These are phyloP conservation scores for Yponomeuta plumbellus DNA, from an alignment of 2,888 invertebrate species.

Conservation along the genomic window DNA sequence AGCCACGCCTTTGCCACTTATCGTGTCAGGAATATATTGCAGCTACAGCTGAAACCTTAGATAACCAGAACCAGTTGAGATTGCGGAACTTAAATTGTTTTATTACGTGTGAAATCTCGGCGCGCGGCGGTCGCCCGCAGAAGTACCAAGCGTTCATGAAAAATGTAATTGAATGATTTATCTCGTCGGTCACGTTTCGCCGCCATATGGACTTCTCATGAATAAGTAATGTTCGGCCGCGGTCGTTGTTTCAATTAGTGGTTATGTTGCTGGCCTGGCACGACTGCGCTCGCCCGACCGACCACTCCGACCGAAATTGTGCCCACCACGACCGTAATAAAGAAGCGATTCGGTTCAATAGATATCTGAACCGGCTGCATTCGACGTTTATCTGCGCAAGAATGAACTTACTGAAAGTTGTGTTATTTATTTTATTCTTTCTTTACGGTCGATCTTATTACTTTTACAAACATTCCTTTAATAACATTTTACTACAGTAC, in stretches of 20 bases:
- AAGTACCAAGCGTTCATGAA: slow-evolving; percentile 49
- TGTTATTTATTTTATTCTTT: neutral
- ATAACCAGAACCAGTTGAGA: slow-evolving; percentile 20
- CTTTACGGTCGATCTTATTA: neutral
- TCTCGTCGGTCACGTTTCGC: slow-evolving; percentile 68
- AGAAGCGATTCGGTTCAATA: slow-evolving; percentile 29
- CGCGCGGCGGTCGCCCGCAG: slow-evolving; percentile 17
- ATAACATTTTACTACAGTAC: too few relatives aligned
- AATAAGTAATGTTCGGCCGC: slow-evolving; percentile 71
- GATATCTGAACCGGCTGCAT: slow-evolving; percentile 29
- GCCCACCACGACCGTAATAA: slow-evolving; percentile 35
- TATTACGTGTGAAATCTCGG: slow-evolving; percentile 25
- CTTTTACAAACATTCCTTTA: neutral
- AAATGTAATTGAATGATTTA: slow-evolving; percentile 73
- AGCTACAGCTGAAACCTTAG: slow-evolving; percentile 17
- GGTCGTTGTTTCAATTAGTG: slow-evolving; percentile 76
- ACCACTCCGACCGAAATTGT: slow-evolving; percentile 29
- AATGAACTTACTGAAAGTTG: slow-evolving; percentile 10
- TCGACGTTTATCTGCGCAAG: slow-evolving; percentile 12
- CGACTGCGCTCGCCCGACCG: slow-evolving; percentile 38
- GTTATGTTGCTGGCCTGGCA: slow-evolving; percentile 63
- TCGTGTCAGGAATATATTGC: slow-evolving; percentile 31
- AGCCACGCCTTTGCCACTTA: slow-evolving; percentile 10
- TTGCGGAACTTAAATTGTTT: slow-evolving; percentile 16
- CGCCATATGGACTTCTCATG: slow-evolving; percentile 73